Percentiles rank a stretch among this genome's conserved stretches.
phyloP scores from a whole-genome alignment of 2,888 invertebrate species.

The Keiferia lycopersicella region DNA sequence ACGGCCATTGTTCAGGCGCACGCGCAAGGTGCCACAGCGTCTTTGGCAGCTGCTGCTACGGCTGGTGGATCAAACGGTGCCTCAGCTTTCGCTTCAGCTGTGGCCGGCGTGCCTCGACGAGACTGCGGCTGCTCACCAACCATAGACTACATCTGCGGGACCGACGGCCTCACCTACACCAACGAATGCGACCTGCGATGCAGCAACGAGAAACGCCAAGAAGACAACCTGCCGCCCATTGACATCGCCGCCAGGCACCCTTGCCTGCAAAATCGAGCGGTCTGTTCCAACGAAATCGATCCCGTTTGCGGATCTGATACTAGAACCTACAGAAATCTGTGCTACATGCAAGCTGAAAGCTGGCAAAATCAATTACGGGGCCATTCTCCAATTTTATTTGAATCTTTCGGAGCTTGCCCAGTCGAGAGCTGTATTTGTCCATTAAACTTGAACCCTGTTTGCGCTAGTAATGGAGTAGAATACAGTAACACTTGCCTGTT shows the following conservation, averaged over 20 bases:
- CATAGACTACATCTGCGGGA: conserved; percentile 40
- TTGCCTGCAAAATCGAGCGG: background rate
- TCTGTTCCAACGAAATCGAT: background rate
- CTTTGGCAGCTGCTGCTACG: background rate
- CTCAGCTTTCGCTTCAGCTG: background rate
- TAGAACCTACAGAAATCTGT: conserved; percentile 1
- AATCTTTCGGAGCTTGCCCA: conserved; percentile 4
- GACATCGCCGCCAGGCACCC: background rate
- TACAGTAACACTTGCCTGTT: conserved; percentile 7
- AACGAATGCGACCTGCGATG: conserved; percentile 36
- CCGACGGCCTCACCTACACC: conserved; percentile 39
- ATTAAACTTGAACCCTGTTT: conserved; percentile 1
- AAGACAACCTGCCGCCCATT: background rate
- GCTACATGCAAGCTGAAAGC: background rate
- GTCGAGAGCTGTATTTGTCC: conserved; percentile 7
- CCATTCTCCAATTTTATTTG: background rate
- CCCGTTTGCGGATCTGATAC: conserved; percentile 7
- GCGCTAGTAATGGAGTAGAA: conserved; percentile 10
- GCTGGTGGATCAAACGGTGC: background rate
- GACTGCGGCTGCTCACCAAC: conserved; percentile 35
- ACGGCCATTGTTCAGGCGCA: background rate
- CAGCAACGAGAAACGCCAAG: background rate
- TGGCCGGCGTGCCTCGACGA: background rate
- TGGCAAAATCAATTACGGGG: background rate
- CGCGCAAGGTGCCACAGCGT: background rate